A percentile compares a stretch with the other conserved stretches of the same genome.
phyloP scores from a whole-genome alignment of 2,113 vertebrate genomes.

The Halcyon malimbica region DNA sequence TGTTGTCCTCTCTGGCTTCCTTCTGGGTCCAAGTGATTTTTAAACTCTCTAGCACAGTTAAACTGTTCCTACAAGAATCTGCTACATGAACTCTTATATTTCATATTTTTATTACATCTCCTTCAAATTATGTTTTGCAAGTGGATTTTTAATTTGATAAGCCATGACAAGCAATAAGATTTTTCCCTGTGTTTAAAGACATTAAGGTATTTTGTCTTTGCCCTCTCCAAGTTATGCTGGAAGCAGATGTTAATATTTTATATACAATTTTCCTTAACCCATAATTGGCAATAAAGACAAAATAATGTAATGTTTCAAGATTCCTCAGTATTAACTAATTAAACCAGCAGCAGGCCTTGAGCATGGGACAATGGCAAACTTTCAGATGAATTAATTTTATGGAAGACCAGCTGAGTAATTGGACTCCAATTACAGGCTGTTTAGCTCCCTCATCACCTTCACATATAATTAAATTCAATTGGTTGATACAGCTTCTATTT shows the following conservation, averaged over 20 bases:
- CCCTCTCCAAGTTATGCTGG: conserved; percentile 56
- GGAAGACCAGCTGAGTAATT: conserved; percentile 86
- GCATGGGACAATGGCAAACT: conserved; percentile 80
- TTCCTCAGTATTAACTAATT: conserved; percentile 81
- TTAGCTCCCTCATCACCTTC: conserved; percentile 85
- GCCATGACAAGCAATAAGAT: neutral
- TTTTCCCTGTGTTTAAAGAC: neutral
- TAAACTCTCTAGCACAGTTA: neutral
- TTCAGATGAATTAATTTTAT: conserved; percentile 86
- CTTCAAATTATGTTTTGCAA: neutral
- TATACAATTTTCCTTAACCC: conserved; percentile 77
- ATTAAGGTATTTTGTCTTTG: conserved; percentile 52
- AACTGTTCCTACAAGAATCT: neutral
- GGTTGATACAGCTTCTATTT: conserved; percentile 85
- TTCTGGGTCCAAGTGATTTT: neutral
- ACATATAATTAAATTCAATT: conserved; percentile 88
- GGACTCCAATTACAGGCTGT: conserved; percentile 83
- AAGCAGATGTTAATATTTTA: conserved; percentile 82
- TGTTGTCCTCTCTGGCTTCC: neutral
- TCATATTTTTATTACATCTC: neutral
- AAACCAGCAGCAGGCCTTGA: conserved; percentile 73
- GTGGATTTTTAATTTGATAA: neutral
- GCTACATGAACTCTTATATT: neutral
- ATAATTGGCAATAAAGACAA: conserved; percentile 82
- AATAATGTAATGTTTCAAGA: conserved; percentile 81